Percentiles rank a stretch among this genome's conserved stretches.
These are phyloP conservation scores for Macrocentrus cingulum DNA, from an alignment of 1,140 invertebrate species.

Conservation along the genomic window DNA sequence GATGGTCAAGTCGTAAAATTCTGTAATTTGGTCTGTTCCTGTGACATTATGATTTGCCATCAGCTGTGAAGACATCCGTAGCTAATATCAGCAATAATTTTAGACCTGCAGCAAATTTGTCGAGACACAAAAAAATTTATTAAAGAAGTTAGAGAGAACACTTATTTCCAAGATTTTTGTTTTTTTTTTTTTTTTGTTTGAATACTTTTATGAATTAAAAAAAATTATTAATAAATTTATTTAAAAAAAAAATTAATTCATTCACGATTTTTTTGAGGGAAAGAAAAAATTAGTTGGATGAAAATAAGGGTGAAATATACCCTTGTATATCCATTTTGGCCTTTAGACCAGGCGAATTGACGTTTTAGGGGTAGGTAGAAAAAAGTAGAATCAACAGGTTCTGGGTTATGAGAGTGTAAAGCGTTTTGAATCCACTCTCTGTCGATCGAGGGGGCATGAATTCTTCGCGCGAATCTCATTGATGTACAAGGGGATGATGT, in stretches of 20 bases:
- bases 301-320: no score
- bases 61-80: constrained; percentile 1
- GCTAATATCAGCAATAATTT: constrained; percentile 21
- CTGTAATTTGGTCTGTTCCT: constrained; percentile 10
- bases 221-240: no score
- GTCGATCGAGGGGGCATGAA: constrained; percentile 45
- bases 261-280: no score
- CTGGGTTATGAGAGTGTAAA: constrained; percentile 56
- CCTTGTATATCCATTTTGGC: constrained; percentile 4
- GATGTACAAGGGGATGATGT: constrained; percentile 36
- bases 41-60: constrained; percentile 15
- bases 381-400: constrained; percentile 54
- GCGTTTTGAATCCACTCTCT: constrained; percentile 57
- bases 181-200: no score
- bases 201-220: no score
- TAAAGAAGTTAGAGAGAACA: neutral
- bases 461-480: constrained; percentile 49
- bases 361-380: neutral
- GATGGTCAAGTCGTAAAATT: constrained; percentile 17
- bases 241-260: no score
- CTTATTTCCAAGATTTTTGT: neutral
- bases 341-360: neutral
- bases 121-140: no score
- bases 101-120: neutral
- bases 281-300: no score